Evolutionary conservation across 2,797 vertebrate genomes (phyloP).

Genomic region (Serranus cabrilla): DNA sequence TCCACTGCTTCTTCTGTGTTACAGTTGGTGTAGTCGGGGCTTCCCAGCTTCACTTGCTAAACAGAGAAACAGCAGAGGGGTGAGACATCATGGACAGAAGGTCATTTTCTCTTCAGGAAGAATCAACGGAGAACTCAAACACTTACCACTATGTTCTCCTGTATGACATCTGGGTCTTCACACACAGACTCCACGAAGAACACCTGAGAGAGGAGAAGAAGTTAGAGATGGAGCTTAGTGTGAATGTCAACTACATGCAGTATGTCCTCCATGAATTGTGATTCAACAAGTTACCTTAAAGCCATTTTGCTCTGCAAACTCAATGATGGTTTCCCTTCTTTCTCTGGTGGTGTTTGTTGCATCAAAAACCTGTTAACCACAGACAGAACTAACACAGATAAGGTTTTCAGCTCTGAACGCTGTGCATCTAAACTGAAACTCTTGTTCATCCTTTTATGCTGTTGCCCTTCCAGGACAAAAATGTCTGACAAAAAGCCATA

Average conservation of each 20-base stretch:
- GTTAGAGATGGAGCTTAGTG: not conserved
- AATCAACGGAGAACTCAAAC: not conserved
- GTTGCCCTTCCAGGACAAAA: no score
- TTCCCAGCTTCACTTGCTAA: conserved; percentile 98
- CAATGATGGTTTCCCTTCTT: conserved; percentile 93
- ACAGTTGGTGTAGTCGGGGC: conserved; percentile 96
- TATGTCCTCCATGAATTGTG: no score
- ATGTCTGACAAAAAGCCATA: no score
- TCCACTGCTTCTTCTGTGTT: conserved; percentile 94
- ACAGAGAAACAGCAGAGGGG: not conserved
- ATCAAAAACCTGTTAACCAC: conserved; percentile 92
- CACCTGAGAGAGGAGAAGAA: conserved; percentile 81
- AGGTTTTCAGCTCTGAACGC: not conserved
- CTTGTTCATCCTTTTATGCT: no score
- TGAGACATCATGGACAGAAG: not conserved
- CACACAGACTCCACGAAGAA: conserved; percentile 99
- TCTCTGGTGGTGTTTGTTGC: conserved; percentile 98
- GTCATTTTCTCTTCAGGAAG: not conserved
- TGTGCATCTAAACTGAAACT: not conserved
- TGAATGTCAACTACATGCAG: rapidly evolving
- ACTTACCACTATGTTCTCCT: conserved; percentile 97
- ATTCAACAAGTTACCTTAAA: conserved; percentile 89
- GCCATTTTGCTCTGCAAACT: conserved; percentile 95
- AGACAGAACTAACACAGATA: not conserved
- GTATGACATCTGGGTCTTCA: conserved; percentile 97